Base-by-base conservation (phyloP, 1,140 invertebrate genomes). In the Cyclina sinensis region DNA sequence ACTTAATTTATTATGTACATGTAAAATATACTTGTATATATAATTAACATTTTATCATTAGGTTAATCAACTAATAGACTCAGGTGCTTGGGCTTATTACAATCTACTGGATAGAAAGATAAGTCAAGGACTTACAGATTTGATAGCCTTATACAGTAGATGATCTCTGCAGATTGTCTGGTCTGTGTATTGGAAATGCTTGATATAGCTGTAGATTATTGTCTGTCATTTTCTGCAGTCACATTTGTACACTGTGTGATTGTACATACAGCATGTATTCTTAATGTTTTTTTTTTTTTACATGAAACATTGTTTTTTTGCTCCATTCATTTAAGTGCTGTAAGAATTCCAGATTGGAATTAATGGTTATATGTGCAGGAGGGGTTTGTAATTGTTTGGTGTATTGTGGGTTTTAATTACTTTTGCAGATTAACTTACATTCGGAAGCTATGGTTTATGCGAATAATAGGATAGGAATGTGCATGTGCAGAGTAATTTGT, bases 111-210 rank as follows among this genome's bases (percentile, higher is more conserved):
- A 70, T 70, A 35, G 7, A 27, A 27, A 70, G 65, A 70, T 70
- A 70, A 70, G 18, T 12, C 11, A 7, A 7, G 62, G 7, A 65
- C n/a, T 65, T 37, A 27, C n/a, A 27, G 43, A 21, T 21, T 57
- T 62, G 57, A 62, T 62, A 62, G 32, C 37, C 35, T 37, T 30
- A 59, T 59, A 59, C 21, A 12, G 54, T 11, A 59, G 54, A 59
- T 59, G n/a, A 65, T 65, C 59, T 65, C n/a, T 9, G 11, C n/a
- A 30, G 59, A 65, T 65, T 65, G 30, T 65, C 11, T 5, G 4
- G 59, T 5, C 59, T 65, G 59, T 65, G 59, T 65, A 65, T 65
- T 65, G 59, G 30, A 65, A 65, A 65, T 65, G 27, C 59, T 35
- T 35, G 24, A 65, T 65, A 18, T 65, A 65, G 3, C 27, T n/a